Conservation (phyloP, 2,888 invertebrate genomes). For the Temnothorax unifasciatus region DNA sequence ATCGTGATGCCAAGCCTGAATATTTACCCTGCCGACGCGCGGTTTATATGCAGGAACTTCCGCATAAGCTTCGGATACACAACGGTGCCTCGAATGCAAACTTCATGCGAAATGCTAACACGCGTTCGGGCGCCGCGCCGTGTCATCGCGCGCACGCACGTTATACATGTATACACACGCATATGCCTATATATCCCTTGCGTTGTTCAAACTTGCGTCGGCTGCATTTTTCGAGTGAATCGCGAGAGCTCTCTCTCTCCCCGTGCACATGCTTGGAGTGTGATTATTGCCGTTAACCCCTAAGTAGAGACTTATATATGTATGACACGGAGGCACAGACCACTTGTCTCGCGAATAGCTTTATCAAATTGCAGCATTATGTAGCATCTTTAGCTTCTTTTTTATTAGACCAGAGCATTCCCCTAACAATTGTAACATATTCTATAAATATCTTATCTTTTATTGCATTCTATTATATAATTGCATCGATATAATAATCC, state of each 20-base stretch:
- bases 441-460: neutral
- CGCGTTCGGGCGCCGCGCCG: slow-evolving; percentile 47
- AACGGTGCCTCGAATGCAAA: slow-evolving; percentile 55
- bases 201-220: slow-evolving; percentile 44
- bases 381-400: neutral
- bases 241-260: neutral
- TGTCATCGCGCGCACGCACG: slow-evolving; percentile 29
- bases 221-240: slow-evolving; percentile 43
- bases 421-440: neutral
- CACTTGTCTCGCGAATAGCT: slow-evolving; percentile 8
- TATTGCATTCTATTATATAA: neutral
- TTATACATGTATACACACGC: neutral
- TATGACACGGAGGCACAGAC: neutral
- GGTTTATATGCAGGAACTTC: slow-evolving; percentile 60
- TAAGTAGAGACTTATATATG: neutral
- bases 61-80: slow-evolving; percentile 50
- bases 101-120: slow-evolving; percentile 62
- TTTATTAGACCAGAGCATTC: neutral
- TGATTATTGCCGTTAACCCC: slow-evolving; percentile 52
- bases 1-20: slow-evolving; percentile 52
- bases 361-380: neutral
- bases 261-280: slow-evolving; percentile 15
- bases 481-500: neutral
- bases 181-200: neutral
- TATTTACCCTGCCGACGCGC: slow-evolving; percentile 58